Evolutionary conservation across 2,888 invertebrate genomes (phyloP).

Genomic region (Daptonema setosum): DNA sequence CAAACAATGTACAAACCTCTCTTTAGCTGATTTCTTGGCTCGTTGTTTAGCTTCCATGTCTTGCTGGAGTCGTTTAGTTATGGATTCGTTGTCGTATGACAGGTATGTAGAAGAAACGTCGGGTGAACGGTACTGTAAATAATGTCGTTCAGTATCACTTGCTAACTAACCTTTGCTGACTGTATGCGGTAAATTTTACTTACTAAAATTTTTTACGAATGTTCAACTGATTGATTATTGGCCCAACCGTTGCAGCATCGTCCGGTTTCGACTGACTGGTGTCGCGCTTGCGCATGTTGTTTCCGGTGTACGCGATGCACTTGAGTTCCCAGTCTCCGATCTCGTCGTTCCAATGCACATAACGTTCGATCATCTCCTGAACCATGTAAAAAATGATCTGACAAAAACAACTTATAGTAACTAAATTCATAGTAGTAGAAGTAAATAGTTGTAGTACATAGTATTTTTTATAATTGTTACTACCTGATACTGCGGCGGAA

Average conservation of each 20-base stretch:
- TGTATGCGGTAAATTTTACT: no score
- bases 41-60: neutral
- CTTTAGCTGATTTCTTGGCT: neutral
- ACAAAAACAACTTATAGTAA: no score
- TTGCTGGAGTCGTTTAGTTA: neutral
- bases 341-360: slow-evolving; percentile 91
- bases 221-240: no score
- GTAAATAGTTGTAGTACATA: no score
- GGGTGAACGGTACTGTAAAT: neutral
- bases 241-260: no score
- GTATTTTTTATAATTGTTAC: no score
- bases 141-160: neutral
- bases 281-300: slow-evolving; percentile 56
- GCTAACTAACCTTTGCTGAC: no score
- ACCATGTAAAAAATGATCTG: no score
- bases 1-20: neutral
- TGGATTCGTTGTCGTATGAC: slow-evolving; percentile 1
- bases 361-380: slow-evolving; percentile 62
- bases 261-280: neutral
- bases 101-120: slow-evolving; percentile 2
- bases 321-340: slow-evolving; percentile 93
- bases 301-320: slow-evolving; percentile 93
- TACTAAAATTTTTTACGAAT: no score
- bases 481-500: slow-evolving; percentile 80
- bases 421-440: no score